These are phyloP conservation scores for Musca vetustissima DNA, from an alignment of 1,140 invertebrate genomes.

Conservation along the genomic window DNA sequence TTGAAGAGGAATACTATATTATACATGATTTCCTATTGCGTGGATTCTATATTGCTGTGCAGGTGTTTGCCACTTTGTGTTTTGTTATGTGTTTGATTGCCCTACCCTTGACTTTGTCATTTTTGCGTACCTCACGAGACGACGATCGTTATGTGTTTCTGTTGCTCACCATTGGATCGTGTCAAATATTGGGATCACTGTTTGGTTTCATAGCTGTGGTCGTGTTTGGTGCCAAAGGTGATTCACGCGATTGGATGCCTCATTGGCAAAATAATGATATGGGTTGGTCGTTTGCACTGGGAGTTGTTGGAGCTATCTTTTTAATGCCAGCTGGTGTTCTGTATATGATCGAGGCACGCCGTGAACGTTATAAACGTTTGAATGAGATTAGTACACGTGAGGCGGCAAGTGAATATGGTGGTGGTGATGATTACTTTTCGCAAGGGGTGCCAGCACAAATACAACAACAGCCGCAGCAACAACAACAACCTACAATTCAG, in stretches of 20 bases:
- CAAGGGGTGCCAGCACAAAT: constrained; percentile 38
- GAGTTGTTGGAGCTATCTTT: constrained; percentile 73
- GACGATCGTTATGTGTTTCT: constrained; percentile 77
- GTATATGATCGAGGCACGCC: constrained; percentile 79
- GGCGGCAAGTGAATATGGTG: constrained; percentile 61
- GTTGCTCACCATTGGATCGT: constrained; percentile 71
- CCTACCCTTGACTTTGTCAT: constrained; percentile 70
- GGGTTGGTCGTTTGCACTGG: constrained; percentile 92
- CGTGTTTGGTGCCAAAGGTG: constrained; percentile 83
- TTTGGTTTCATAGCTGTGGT: constrained; percentile 68
- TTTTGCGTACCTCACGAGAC: constrained; percentile 74
- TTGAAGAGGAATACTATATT: constrained; percentile 91
- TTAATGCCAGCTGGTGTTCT: constrained; percentile 74
- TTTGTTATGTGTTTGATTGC: constrained; percentile 76
- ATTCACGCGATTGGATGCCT: constrained; percentile 94
- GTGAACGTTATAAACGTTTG: constrained; percentile 70
- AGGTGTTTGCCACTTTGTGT: constrained; percentile 88
- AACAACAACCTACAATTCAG: constrained; percentile 37
- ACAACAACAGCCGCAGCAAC: constrained; percentile 40
- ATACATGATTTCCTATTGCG: constrained; percentile 80
- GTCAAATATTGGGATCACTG: constrained; percentile 70
- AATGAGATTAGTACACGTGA: constrained; percentile 67
- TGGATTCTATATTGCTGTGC: constrained; percentile 89
- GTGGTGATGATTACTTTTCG: constrained; percentile 56
- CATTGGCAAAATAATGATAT: constrained; percentile 94